Evolutionary conservation across 2,113 vertebrate genomes (phyloP), one percentile per base, ranked within the genome.

Genomic region (Dromas ardeola): DNA sequence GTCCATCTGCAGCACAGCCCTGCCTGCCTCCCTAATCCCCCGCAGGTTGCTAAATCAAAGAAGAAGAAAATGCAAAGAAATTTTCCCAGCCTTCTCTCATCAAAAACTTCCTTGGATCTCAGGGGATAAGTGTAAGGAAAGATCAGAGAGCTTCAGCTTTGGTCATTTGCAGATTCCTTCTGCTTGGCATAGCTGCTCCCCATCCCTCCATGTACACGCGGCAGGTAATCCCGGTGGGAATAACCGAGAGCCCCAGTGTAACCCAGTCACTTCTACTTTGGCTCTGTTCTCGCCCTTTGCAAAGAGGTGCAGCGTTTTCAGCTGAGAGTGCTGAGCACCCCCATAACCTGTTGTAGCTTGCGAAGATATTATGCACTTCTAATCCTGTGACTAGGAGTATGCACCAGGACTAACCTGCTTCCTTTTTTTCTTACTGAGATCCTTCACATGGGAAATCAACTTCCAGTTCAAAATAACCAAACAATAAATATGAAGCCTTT

Each of bases 221-320:
- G 69, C 93, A 95, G 91, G 94, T 93, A 61, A 95, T 79, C 80
- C 94, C 34, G 2, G 74, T 63, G 69, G 80, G 95, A 96, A 89
- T 42, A 67, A 42, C 52, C 5, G 1, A 65, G 80, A 87, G 49
- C 88, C 84, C 81, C 21, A 63, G 63, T 15, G 73, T 26, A 80
- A 29, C 36, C 72, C 76, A 22, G 29, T 21, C 34, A 38, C 66
- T 78, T 17, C 52, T 43, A 29, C 74, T 84, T 63, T 20, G 34
- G 76, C 36, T 62, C 61, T 43, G 3, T 43, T 43, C 87, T 53
- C 27, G 2, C 85, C 66, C n/a, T 53, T n/a, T 30, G n/a, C 63
- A 36, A 62, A 47, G 73, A 81, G 86, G 61, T 49, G 32, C 19
- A 52, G 25, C n/a, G 15, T 70, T 91, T 95, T 78, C 90, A 93